phyloP scores from a whole-genome alignment of 2,797 vertebrate genomes.

The Periophthalmus magnuspinnatus region DNA sequence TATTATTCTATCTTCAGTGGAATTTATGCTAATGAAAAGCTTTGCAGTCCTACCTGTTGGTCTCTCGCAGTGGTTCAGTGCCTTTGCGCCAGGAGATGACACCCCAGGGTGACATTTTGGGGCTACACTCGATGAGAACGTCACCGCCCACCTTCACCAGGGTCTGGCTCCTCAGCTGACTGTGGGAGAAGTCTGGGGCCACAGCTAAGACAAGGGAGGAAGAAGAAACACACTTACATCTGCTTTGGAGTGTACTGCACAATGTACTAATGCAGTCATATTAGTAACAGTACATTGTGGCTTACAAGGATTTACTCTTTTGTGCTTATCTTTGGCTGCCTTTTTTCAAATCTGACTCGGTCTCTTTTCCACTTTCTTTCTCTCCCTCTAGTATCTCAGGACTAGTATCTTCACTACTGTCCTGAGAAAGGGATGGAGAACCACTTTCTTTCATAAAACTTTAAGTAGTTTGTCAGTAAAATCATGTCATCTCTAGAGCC shows the following conservation, averaged over 20 bases:
- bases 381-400: too few relatives aligned
- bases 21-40: not conserved
- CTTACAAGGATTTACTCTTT: too few relatives aligned
- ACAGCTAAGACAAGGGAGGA: conserved; percentile 79
- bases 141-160: conserved; percentile 92
- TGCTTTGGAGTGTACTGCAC: not conserved
- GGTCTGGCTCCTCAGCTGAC: conserved; percentile 86
- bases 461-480: too few relatives aligned
- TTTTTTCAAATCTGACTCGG: too few relatives aligned
- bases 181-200: conserved; percentile 92
- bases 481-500: too few relatives aligned
- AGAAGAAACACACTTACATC: conserved; percentile 42
- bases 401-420: too few relatives aligned
- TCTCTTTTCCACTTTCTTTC: too few relatives aligned
- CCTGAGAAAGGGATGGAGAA: too few relatives aligned
- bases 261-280: too few relatives aligned
- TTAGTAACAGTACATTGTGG: too few relatives aligned
- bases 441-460: too few relatives aligned
- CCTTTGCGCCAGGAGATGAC: conserved; percentile 92
- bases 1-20: not conserved
- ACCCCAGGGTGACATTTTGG: conserved; percentile 94
- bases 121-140: conserved; percentile 91
- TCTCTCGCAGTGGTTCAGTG: conserved; percentile 83
- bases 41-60: conserved; percentile 81
- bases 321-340: not conserved